phyloP scores from a whole-genome alignment of 2,113 vertebrate species.

The Felis chaus region DNA sequence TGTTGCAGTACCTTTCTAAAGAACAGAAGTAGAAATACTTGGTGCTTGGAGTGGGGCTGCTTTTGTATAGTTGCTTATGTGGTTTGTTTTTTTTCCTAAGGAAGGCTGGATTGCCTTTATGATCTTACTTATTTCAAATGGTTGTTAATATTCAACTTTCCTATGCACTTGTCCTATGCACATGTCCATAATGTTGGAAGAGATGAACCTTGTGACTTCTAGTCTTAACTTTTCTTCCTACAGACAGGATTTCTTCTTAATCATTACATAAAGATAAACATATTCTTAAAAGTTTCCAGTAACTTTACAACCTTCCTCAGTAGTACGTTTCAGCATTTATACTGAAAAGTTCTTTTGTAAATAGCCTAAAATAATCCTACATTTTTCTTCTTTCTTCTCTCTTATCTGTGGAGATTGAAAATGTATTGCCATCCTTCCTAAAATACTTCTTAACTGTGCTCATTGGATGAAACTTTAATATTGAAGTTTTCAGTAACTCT shows the following conservation, averaged over 20 bases:
- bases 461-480: constrained; percentile 36
- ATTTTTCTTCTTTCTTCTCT: constrained; percentile 60
- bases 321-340: constrained; percentile 47
- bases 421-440: constrained; percentile 43
- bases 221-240: constrained; percentile 30
- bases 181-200: neutral
- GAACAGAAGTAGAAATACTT: constrained; percentile 51
- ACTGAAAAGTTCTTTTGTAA: constrained; percentile 44
- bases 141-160: constrained; percentile 32
- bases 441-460: constrained; percentile 26
- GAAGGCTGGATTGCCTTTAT: neutral
- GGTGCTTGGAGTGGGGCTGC: neutral
- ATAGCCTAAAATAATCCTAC: constrained; percentile 16
- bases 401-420: constrained; percentile 62
- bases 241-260: constrained; percentile 51
- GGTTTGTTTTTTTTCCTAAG: neutral
- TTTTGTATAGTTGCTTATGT: constrained; percentile 27
- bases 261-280: constrained; percentile 17
- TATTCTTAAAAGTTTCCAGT: constrained; percentile 46
- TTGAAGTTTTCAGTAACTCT: constrained; percentile 53
- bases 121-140: constrained; percentile 49
- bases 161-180: neutral
- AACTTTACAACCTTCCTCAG: neutral
- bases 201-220: constrained; percentile 9
- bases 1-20: constrained; percentile 41